These are phyloP conservation scores for Rhynchophorus ferrugineus DNA, from an alignment of 1,140 invertebrate species.

Conservation along the genomic window DNA sequence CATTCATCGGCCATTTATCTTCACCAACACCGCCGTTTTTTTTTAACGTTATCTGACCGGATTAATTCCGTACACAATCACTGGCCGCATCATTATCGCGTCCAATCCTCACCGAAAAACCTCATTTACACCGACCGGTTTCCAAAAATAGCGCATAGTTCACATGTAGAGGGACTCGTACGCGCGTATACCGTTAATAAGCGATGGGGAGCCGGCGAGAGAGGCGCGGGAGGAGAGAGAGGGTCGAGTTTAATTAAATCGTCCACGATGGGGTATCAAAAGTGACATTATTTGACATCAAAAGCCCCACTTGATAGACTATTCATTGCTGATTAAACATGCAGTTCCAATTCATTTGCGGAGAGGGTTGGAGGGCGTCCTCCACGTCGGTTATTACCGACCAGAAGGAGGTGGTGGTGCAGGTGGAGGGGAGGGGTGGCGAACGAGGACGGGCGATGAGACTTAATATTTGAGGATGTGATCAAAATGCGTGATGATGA, in stretches of 20 bases:
- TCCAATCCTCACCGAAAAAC: too few species aligned
- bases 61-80: too few species aligned
- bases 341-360: constrained; percentile 20
- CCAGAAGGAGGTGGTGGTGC: neutral
- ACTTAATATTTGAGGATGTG: neutral
- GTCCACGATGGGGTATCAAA: constrained; percentile 14
- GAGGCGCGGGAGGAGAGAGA: neutral
- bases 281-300: constrained; percentile 16
- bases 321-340: constrained; percentile 25
- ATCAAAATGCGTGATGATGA: neutral
- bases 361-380: constrained; percentile 2
- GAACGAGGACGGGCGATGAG: too few species aligned
- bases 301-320: constrained; percentile 20
- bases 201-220: neutral
- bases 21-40: too few species aligned
- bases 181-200: neutral
- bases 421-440: neutral
- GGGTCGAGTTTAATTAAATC: constrained; percentile 14
- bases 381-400: neutral
- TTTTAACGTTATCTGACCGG: too few species aligned
- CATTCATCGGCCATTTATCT: too few species aligned
- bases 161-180: too few species aligned
- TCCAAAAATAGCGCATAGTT: too few species aligned
- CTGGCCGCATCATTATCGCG: too few species aligned
- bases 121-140: too few species aligned